phyloP scores from a whole-genome alignment of 1,140 invertebrate genomes.

The Papilio polyxenes region DNA sequence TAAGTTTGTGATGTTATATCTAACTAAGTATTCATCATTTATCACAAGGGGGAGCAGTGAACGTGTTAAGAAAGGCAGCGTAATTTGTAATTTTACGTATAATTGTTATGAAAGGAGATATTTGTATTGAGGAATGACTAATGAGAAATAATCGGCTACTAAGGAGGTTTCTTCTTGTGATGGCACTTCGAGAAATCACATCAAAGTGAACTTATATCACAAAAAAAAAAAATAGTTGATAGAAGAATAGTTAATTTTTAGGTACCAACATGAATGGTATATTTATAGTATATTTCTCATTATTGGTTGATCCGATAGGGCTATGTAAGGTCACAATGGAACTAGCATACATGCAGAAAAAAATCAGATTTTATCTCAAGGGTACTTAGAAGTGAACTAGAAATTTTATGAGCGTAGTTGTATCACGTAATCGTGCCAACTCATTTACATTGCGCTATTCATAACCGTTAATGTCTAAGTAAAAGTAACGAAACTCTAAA shows the following conservation, averaged over 20 bases:
- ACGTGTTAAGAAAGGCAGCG: background rate
- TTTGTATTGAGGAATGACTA: background rate
- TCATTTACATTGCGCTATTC: conserved; percentile 11
- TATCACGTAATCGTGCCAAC: background rate
- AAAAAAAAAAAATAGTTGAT: too few species aligned
- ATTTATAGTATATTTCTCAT: too few species aligned
- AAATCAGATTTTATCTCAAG: background rate
- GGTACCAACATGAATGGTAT: too few species aligned
- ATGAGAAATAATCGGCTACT: background rate
- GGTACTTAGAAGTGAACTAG: background rate
- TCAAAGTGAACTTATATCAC: too few species aligned
- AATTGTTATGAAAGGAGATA: conserved; percentile 2
- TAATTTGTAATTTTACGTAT: conserved; percentile 15
- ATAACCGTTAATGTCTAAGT: conserved; percentile 24
- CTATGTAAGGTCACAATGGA: too few species aligned
- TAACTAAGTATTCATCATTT: background rate
- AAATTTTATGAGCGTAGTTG: conserved; percentile 4
- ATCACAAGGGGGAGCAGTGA: background rate
- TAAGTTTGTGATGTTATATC: background rate
- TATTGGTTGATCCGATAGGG: too few species aligned
- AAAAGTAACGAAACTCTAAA: conserved; percentile 22
- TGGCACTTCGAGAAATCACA: too few species aligned
- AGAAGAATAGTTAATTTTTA: too few species aligned
- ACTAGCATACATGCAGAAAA: too few species aligned
- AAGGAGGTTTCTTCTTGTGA: too few species aligned